Percentiles rank a stretch among this genome's conserved stretches.
These are phyloP conservation scores for Philaethria dido DNA, from an alignment of 2,888 invertebrate genomes.

Conservation along the genomic window DNA sequence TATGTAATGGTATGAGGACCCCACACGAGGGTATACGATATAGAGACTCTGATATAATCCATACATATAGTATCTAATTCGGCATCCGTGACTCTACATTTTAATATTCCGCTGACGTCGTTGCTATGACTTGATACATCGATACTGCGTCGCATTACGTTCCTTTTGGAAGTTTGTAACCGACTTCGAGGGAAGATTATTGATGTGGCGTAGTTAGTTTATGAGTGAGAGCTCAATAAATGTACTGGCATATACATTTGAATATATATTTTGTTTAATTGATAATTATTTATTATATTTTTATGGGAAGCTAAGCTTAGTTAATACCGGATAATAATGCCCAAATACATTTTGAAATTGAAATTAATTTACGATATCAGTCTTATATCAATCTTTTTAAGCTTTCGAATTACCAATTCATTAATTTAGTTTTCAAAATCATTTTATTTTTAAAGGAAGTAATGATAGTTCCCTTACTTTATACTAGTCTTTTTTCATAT, in stretches of 20 bases:
- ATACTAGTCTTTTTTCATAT: too few species aligned
- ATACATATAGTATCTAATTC: conserved; percentile 39
- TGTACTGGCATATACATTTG: neutral
- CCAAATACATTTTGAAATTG: too few species aligned
- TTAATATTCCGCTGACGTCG: conserved; percentile 67
- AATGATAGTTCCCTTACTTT: too few species aligned
- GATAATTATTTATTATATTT: too few species aligned
- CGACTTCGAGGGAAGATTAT: conserved; percentile 12
- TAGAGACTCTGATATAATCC: conserved; percentile 2
- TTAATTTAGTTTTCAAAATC: too few species aligned
- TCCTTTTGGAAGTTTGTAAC: conserved; percentile 29
- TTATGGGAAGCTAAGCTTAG: too few species aligned
- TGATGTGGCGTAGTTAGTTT: neutral
- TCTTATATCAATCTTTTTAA: too few species aligned
- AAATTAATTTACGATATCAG: too few species aligned
- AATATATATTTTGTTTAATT: too few species aligned
- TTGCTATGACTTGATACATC: conserved; percentile 76
- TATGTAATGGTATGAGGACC: conserved; percentile 21
- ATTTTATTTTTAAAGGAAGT: too few species aligned
- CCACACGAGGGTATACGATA: conserved; percentile 28
- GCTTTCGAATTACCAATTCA: too few species aligned
- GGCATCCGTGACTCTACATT: conserved; percentile 72
- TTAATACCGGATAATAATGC: too few species aligned
- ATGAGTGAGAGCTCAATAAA: neutral
- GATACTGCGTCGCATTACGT: conserved; percentile 51